Conservation (phyloP, 2,113 vertebrate genomes). For the Oplegnathus fasciatus region DNA sequence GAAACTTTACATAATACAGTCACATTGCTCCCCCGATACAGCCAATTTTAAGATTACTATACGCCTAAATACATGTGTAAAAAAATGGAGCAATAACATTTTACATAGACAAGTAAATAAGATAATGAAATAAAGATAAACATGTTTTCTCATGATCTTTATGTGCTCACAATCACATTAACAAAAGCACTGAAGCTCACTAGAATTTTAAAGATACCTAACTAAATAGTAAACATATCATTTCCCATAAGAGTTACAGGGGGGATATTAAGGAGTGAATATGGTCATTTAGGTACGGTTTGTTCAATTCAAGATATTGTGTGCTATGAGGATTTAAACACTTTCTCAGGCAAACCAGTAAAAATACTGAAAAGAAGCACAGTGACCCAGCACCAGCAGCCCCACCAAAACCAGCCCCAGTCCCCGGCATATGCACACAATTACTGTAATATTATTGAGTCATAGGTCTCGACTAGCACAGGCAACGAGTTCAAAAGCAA, state of each 20-base stretch:
- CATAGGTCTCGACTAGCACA: background rate
- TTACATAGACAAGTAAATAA: slow-evolving; percentile 10
- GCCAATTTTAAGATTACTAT: background rate
- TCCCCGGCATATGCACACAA: no score
- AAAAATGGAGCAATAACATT: background rate
- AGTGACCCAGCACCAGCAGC: background rate
- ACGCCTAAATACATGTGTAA: background rate
- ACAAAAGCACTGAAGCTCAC: background rate
- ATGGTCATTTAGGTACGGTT: background rate
- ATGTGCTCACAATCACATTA: background rate
- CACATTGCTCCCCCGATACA: background rate
- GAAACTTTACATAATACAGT: background rate
- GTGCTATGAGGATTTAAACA: background rate
- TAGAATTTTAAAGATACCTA: background rate
- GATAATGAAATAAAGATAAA: background rate
- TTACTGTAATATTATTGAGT: background rate
- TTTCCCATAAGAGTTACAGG: background rate
- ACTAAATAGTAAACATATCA: no score
- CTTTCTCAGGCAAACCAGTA: background rate
- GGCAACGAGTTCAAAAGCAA: background rate
- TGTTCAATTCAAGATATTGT: background rate
- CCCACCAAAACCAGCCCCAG: background rate
- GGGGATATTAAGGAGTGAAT: background rate
- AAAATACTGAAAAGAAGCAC: background rate
- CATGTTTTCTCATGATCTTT: background rate